Percentiles rank a stretch among this genome's conserved stretches.
These are phyloP conservation scores for Mystacornis crossleyi DNA, from an alignment of 2,113 vertebrate species.

Conservation along the genomic window DNA sequence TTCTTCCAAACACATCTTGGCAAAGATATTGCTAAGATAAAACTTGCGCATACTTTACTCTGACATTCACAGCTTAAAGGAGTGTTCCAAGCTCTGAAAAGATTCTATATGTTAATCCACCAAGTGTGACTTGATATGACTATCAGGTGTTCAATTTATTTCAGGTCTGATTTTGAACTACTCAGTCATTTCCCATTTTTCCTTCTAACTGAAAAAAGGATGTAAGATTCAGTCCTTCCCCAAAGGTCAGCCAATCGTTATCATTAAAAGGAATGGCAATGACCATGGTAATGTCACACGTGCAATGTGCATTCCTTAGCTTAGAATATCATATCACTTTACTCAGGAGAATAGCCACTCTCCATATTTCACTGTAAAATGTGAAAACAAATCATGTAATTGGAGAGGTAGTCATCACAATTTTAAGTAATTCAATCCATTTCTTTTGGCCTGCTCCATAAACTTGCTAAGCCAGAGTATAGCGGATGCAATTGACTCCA, in stretches of 20 bases:
- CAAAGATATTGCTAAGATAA: background rate
- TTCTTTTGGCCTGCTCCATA: background rate
- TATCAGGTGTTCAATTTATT: background rate
- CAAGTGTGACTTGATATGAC: background rate
- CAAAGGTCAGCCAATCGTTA: accelerated
- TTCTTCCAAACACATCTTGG: background rate
- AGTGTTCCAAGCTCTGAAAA: background rate
- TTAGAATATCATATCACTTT: accelerated
- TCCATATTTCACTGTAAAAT: background rate
- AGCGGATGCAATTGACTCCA: background rate
- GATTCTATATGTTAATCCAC: background rate
- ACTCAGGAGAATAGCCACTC: background rate
- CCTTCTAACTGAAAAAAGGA: background rate
- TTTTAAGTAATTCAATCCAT: background rate
- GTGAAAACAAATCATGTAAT: accelerated
- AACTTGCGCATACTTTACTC: background rate
- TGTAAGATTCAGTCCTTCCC: background rate
- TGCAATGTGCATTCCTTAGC: background rate
- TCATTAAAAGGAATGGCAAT: background rate
- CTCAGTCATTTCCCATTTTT: background rate
- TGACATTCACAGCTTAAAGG: background rate
- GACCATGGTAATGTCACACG: background rate
- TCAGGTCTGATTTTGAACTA: background rate
- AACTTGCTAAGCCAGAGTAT: background rate
- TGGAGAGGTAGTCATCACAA: background rate